Percentiles rank a stretch among this genome's conserved stretches.
phyloP scores from a whole-genome alignment of 2,797 vertebrate species.

The Amniataba percoides region DNA sequence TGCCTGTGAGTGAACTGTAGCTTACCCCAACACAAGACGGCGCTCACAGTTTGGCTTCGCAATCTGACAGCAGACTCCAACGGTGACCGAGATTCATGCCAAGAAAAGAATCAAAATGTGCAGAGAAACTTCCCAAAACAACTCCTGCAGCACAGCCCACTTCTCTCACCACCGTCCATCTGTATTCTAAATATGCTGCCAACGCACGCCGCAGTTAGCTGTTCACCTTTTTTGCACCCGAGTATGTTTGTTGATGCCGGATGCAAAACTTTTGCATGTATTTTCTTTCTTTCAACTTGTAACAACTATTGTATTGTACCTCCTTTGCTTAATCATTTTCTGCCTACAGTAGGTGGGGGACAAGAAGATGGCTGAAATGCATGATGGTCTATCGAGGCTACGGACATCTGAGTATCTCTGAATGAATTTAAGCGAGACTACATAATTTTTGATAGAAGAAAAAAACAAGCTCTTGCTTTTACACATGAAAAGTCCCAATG shows the following conservation, averaged over 20 bases:
- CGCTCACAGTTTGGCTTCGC: background rate
- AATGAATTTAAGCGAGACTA: background rate
- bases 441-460: background rate
- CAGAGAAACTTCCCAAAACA: conserved; percentile 9
- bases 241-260: background rate
- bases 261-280: background rate
- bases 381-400: background rate
- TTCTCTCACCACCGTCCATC: conserved; percentile 10
- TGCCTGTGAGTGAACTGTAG: background rate
- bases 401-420: background rate
- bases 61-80: background rate
- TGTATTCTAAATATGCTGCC: conserved; percentile 15
- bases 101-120: background rate
- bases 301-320: background rate
- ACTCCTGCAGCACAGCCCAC: background rate
- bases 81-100: conserved; percentile 11
- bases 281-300: background rate
- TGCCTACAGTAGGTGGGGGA: background rate
- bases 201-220: background rate
- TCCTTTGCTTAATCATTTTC: background rate
- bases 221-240: background rate
- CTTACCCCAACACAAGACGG: background rate
- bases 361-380: background rate
- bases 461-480: background rate
- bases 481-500: background rate